Conservation (phyloP, 2,113 vertebrate genomes). For the Paradoxurus hermaphroditus region DNA sequence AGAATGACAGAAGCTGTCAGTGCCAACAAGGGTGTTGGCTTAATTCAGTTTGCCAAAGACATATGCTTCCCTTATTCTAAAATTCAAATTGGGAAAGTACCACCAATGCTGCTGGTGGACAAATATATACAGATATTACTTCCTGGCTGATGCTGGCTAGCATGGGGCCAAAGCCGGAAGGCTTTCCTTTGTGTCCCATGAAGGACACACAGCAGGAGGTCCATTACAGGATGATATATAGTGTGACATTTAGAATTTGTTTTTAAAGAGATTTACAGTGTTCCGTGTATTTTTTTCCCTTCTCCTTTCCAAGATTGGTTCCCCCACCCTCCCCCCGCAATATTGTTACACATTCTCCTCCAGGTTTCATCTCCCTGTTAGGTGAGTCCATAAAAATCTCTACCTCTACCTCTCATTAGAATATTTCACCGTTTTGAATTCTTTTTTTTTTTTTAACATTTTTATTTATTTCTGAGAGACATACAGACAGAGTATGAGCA, state of each 20-base stretch:
- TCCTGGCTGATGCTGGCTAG: neutral
- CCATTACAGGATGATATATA: slow-evolving; percentile 30
- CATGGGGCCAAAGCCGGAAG: neutral
- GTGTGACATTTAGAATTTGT: slow-evolving; percentile 61
- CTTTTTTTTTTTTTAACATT: no score
- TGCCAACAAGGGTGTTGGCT: neutral
- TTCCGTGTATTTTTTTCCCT: neutral
- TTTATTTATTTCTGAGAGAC: no score
- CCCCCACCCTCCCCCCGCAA: neutral
- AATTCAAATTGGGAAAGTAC: neutral
- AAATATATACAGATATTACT: neutral
- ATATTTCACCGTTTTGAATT: no score
- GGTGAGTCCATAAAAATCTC: neutral
- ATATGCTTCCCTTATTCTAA: neutral
- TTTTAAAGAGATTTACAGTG: slow-evolving; percentile 60
- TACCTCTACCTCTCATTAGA: no score
- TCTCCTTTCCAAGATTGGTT: neutral
- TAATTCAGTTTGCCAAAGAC: neutral
- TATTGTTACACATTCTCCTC: slow-evolving; percentile 15
- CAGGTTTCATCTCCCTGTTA: neutral
- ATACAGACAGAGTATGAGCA: no score
- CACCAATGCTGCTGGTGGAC: neutral
- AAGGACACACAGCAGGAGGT: slow-evolving; percentile 38
- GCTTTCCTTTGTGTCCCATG: no score
- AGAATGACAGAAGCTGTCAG: neutral